A percentile compares a stretch with the other conserved stretches of the same genome.
Conservation (phyloP, 2,888 invertebrate species). For the Noctua pronuba region DNA sequence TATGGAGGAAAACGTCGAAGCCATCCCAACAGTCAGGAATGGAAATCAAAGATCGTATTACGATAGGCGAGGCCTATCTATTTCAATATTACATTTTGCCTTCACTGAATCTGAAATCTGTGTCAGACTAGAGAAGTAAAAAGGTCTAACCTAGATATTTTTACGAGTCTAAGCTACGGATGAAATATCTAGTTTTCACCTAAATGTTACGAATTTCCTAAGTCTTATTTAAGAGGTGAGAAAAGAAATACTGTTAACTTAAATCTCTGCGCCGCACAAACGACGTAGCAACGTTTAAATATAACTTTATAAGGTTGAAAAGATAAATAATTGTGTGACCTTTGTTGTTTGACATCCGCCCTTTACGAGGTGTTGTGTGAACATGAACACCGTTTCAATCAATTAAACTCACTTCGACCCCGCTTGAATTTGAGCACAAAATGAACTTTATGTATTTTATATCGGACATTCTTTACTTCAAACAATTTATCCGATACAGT, state of each 20-base stretch:
- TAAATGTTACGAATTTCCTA: background rate
- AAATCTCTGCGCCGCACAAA: background rate
- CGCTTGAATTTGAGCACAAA: background rate
- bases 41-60: constrained; percentile 60
- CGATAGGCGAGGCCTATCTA: constrained; percentile 51
- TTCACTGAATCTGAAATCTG: constrained; percentile 41
- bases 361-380: background rate
- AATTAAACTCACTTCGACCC: constrained; percentile 22
- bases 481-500: constrained; percentile 13
- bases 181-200: constrained; percentile 25
- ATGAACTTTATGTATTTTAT: constrained; percentile 4
- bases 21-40: constrained; percentile 25
- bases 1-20: constrained; percentile 17
- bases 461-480: constrained; percentile 6
- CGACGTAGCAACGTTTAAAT: background rate
- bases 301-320: background rate
- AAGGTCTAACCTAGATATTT: constrained; percentile 30
- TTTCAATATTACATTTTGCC: constrained; percentile 58
- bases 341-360: background rate
- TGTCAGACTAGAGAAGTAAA: constrained; percentile 39
- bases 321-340: background rate
- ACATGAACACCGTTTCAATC: background rate
- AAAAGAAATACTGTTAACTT: background rate
- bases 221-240: background rate
- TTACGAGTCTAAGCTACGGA: constrained; percentile 23